Evolutionary conservation across 1,140 invertebrate genomes (phyloP), one percentile per base, ranked within the genome.

Genomic region (Apis dorsata): DNA sequence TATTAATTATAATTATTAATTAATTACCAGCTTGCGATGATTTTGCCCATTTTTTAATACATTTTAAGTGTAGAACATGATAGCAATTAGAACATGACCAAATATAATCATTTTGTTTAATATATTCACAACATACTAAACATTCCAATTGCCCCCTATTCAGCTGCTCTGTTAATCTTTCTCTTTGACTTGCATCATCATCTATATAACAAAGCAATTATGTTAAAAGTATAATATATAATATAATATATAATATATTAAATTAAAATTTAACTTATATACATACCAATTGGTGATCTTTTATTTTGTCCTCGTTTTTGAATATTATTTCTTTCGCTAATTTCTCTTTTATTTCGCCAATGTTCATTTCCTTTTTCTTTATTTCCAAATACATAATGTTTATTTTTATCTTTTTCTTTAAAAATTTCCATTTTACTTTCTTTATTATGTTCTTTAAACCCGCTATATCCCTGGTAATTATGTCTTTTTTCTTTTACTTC

Each of bases 1-100:
- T 44, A 44, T 44, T 44, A 44, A 44, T 44, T 44, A 44, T 63
- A 51, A 44, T 4, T 12, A 12, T 28, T 44, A 74, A 63, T 12
- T 75, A 19, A 15, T 93, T 94, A 95, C 96, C 96, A 53, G 95
- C 95, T 91, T 97, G 95, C 34, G 97, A 98, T 60, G 96, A 97
- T 72, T 95, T 95, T 1, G 98, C 98, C 99, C 99, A 99, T 90
- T 98, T 97, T 84, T 96, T 96, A 62, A 98, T 97, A 92, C 99
- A 99, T 78, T 96, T 95, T 5, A 99, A 94, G 94, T 99, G 99
- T 77, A 98, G 94, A 86, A 99, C 97, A 91, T 99, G 97, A 93
- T 96, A 99, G 90, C 99, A 99, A 85, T 97, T 97, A 60, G 94
- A 90, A 93, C 99, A 99, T 21, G 96, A 97, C 99, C 99, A 99